A percentile compares a stretch with the other conserved stretches of the same genome.
These are phyloP conservation scores for Thalassarche chlororhynchos DNA, from an alignment of 2,113 vertebrate genomes.

Conservation along the genomic window DNA sequence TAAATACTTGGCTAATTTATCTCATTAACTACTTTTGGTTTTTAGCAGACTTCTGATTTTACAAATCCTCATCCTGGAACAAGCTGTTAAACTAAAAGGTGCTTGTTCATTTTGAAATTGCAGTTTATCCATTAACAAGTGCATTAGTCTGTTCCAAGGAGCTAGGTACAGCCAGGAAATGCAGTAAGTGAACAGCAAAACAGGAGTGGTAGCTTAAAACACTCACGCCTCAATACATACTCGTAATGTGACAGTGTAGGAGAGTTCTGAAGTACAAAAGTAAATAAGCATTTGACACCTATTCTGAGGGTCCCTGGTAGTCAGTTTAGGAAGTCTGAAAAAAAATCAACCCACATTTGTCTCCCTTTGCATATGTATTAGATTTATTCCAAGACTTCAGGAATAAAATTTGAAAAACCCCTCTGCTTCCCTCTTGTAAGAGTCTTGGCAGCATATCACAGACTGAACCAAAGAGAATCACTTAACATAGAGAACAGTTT, in stretches of 20 bases:
- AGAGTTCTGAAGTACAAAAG: neutral
- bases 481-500: constrained; percentile 47
- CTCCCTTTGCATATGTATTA: neutral
- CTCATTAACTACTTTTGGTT: neutral
- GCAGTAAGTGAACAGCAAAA: neutral
- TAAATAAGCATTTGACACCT: constrained; percentile 27
- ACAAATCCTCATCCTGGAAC: neutral
- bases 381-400: constrained; percentile 7
- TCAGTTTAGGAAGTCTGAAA: neutral
- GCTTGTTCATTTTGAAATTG: neutral
- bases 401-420: neutral
- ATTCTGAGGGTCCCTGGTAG: neutral
- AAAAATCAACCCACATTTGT: neutral
- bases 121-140: neutral
- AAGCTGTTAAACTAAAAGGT: neutral
- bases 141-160: neutral
- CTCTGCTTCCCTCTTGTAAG: neutral
- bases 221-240: neutral
- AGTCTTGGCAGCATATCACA: constrained; percentile 14
- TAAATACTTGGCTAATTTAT: neutral
- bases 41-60: neutral
- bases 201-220: neutral
- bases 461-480: constrained; percentile 20
- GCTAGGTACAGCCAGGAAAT: neutral
- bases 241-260: neutral